Evolutionary conservation across 1,140 invertebrate species (phyloP).

Genomic region (Scaptomyza graminum): DNA sequence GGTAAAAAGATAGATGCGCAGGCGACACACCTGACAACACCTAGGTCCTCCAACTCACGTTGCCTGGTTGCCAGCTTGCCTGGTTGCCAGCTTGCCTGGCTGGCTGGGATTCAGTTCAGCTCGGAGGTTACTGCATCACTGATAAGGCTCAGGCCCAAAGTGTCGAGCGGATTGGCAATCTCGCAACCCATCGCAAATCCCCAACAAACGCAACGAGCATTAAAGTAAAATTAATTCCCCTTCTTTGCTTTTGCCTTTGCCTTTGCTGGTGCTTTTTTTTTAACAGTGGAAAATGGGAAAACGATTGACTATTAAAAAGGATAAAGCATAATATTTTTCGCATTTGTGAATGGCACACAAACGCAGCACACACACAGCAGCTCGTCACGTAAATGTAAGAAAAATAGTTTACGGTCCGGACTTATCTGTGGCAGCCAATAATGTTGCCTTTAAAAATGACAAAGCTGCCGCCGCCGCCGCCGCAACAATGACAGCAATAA

Average conservation of each 20-base stretch:
- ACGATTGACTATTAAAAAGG: slow-evolving; percentile 81
- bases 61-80: not conserved
- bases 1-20: slow-evolving; percentile 42
- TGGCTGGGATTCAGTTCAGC: not conserved
- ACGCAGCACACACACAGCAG: slow-evolving; percentile 1
- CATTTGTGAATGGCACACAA: slow-evolving; percentile 55
- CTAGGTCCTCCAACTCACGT: slow-evolving; percentile 7
- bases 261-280: slow-evolving; percentile 19
- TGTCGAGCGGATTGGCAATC: slow-evolving; percentile 52
- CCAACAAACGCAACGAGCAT: slow-evolving; percentile 67
- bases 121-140: slow-evolving; percentile 55
- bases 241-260: slow-evolving; percentile 14
- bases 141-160: slow-evolving; percentile 56
- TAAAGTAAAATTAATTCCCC: slow-evolving; percentile 77
- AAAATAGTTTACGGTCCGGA: slow-evolving; percentile 75
- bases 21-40: slow-evolving; percentile 69
- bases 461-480: slow-evolving; percentile 37
- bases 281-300: slow-evolving; percentile 62
- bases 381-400: slow-evolving; percentile 74
- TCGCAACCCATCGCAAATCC: slow-evolving; percentile 57
- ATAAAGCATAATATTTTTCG: slow-evolving; percentile 80
- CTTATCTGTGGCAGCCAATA: slow-evolving; percentile 71
- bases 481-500: slow-evolving; percentile 26
- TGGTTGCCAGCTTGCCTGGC: too few relatives aligned
- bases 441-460: slow-evolving; percentile 67